These are phyloP conservation scores for Lochmaea capreae DNA, from an alignment of 2,888 invertebrate genomes.

Conservation along the genomic window DNA sequence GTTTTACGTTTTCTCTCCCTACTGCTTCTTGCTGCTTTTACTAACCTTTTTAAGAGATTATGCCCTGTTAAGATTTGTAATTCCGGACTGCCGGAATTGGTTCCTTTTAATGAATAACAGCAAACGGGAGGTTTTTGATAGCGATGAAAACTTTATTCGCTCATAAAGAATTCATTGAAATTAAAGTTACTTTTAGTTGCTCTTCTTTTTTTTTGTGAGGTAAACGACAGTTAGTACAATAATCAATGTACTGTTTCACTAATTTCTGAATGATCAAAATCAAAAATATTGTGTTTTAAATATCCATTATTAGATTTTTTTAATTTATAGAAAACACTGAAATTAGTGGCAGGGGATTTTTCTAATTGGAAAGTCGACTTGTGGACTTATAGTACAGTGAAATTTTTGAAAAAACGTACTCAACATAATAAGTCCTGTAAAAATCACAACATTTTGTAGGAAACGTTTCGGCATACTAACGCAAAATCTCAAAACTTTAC, in stretches of 20 bases:
- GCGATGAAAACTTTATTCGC: constrained; percentile 22
- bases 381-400: too few relatives aligned
- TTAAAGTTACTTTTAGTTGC: constrained; percentile 1
- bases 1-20: constrained; percentile 43
- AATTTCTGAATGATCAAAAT: neutral
- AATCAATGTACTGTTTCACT: too few relatives aligned
- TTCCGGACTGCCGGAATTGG: constrained; percentile 35
- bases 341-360: too few relatives aligned
- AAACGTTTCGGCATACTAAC: too few relatives aligned
- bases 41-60: constrained; percentile 44
- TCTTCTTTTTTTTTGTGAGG: neutral
- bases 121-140: constrained; percentile 30
- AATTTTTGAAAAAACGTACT: too few relatives aligned
- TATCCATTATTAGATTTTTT: too few relatives aligned
- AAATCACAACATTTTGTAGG: too few relatives aligned
- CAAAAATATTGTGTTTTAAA: too few relatives aligned
- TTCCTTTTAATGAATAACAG: constrained; percentile 36
- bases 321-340: too few relatives aligned
- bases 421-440: too few relatives aligned
- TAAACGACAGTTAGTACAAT: neutral
- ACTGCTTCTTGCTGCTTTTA: constrained; percentile 35
- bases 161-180: constrained; percentile 11
- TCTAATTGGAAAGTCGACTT: too few relatives aligned
- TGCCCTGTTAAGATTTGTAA: constrained; percentile 45
- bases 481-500: too few relatives aligned